Evolutionary conservation across 1,140 invertebrate genomes (phyloP), one percentile per base, ranked within the genome.

Genomic region (Camponotus pennsylvanicus): DNA sequence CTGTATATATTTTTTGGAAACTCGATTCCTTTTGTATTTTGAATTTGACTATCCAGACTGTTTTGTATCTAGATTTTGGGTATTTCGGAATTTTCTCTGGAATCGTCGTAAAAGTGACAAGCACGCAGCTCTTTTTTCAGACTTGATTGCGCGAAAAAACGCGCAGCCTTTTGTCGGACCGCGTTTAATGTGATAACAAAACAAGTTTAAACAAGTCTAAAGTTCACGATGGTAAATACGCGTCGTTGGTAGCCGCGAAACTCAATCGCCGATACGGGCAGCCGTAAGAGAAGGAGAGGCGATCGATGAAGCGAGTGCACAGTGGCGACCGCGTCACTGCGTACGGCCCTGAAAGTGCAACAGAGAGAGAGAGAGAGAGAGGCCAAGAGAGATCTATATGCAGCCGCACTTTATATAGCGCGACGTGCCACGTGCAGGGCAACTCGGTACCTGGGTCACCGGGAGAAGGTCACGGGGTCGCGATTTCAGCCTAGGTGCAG

Each of bases 401-500:
- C 90, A 91, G 88, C 88, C 42, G 70, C 82, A 86, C 90, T 91
- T 91, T 91, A 91, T 91, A 91, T 91, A 91, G 85, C 82, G 84
- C 73, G 49, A 69, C 61, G 21, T 61, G 82, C 82, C 87, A 87
- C 75, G 86, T 87, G 87, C 80, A 83, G 85, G 88, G 85, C 82
- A 79, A 84, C 77, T 89, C 73, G 85, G 89, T 91, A 87, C 88
- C 87, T 91, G 90, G 90, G 90, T 91, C 90, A 91, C 87, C 89
- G 87, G 88, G 90, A 91, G 90, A 91, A 91, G 90, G 90, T 91
- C 88, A 91, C 90, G 84, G 86, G 89, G 90, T 91, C 90, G 85
- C 42, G 88, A 88, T 88, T 90, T 90, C 80, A 90, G 40, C 77
- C 78, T 82, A 80, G 90, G 80, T 85, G 90, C 63, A 34, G 52